These are phyloP conservation scores for Microcebus murinus DNA, from an alignment of 2,113 vertebrate species.

Conservation along the genomic window DNA sequence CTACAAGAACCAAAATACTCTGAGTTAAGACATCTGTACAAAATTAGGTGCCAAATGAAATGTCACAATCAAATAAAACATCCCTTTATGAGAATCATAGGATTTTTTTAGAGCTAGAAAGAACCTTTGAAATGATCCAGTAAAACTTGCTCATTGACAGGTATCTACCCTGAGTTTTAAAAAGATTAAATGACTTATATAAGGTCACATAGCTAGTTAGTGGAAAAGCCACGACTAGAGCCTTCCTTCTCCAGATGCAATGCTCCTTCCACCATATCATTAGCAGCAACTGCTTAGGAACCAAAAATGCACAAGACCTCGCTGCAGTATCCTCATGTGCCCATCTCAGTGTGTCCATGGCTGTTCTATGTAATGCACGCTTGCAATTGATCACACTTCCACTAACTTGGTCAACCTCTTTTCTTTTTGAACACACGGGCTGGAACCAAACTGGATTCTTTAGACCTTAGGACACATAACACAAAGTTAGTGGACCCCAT, in stretches of 20 bases:
- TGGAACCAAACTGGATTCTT: neutral
- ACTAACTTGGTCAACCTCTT: neutral
- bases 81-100: slow-evolving; percentile 48
- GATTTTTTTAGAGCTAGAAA: slow-evolving; percentile 46
- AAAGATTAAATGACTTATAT: slow-evolving; percentile 17
- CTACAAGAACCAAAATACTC: slow-evolving; percentile 66
- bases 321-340: neutral
- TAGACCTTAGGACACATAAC: neutral
- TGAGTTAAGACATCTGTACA: slow-evolving; percentile 68
- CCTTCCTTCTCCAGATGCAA: neutral
- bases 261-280: neutral
- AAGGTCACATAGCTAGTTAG: neutral
- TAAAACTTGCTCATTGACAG: slow-evolving; percentile 49
- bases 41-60: slow-evolving; percentile 72
- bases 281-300: neutral
- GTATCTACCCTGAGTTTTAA: neutral
- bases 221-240: neutral
- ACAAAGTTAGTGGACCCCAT: neutral
- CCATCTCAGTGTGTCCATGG: neutral
- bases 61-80: slow-evolving; percentile 73
- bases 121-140: slow-evolving; percentile 33
- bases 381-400: neutral
- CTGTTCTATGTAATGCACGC: neutral
- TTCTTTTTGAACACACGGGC: neutral
- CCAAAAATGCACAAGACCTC: neutral